phyloP scores from a whole-genome alignment of 2,888 invertebrate genomes.

The Anoncus sp. region DNA sequence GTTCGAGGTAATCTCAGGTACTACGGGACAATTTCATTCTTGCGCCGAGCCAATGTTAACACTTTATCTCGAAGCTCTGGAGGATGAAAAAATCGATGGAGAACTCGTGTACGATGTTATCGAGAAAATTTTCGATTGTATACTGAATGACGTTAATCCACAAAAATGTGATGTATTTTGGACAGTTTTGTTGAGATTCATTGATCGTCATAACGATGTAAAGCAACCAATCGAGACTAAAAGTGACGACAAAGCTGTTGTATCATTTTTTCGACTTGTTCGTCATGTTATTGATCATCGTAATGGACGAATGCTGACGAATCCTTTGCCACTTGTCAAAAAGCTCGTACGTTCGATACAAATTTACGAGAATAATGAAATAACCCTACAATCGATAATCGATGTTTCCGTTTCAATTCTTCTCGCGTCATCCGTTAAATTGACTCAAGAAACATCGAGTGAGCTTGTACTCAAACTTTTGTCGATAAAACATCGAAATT shows the following conservation, averaged over 20 bases:
- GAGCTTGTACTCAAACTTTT: constrained; percentile 88
- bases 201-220: constrained; percentile 73
- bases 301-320: constrained; percentile 87
- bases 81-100: constrained; percentile 82
- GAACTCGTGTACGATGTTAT: constrained; percentile 87
- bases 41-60: constrained; percentile 90
- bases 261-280: constrained; percentile 83
- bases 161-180: constrained; percentile 89
- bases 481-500: constrained; percentile 84
- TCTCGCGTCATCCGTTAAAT: constrained; percentile 85
- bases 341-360: constrained; percentile 81
- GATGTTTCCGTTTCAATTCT: constrained; percentile 75
- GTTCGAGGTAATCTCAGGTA: constrained; percentile 94
- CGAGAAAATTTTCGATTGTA: constrained; percentile 87
- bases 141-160: constrained; percentile 86
- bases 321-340: constrained; percentile 86
- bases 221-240: constrained; percentile 71
- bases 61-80: constrained; percentile 87
- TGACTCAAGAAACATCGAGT: constrained; percentile 90
- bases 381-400: constrained; percentile 69
- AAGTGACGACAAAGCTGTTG: constrained; percentile 77
- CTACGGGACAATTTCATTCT: constrained; percentile 93
- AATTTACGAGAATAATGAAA: constrained; percentile 64
- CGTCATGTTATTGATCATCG: constrained; percentile 87
- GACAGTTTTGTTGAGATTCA: constrained; percentile 84